phyloP scores from a whole-genome alignment of 2,888 invertebrate genomes.

The Brachyopa scutellaris region DNA sequence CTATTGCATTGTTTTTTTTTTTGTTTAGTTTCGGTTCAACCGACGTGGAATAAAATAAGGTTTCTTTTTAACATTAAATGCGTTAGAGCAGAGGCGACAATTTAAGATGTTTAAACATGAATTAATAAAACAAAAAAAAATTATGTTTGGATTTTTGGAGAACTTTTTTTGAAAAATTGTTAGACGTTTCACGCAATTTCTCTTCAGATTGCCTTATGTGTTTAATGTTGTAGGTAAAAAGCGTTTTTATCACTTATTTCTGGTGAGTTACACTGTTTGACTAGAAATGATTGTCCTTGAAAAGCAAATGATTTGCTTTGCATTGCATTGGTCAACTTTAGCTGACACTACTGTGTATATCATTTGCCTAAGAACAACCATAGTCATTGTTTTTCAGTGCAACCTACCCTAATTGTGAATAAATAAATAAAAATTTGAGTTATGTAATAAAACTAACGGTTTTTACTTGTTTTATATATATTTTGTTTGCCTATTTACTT shows the following conservation, averaged over 20 bases:
- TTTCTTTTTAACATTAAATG: no score
- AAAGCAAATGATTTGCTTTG: not conserved
- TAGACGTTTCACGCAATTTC: constrained; percentile 14
- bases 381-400: not conserved
- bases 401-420: constrained; percentile 11
- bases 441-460: constrained; percentile 22
- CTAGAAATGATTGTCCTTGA: not conserved
- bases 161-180: not conserved
- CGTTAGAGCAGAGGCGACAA: constrained; percentile 10
- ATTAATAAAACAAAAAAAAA: not conserved
- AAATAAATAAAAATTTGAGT: constrained; percentile 19
- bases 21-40: not conserved
- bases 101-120: no score
- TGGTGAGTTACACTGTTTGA: constrained; percentile 59
- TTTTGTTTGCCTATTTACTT: constrained; percentile 35
- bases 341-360: not conserved
- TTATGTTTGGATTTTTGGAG: not conserved
- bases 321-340: not conserved
- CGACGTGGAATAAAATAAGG: constrained; percentile 1
- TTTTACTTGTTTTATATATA: constrained; percentile 66
- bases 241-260: constrained; percentile 80
- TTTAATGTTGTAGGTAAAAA: constrained; percentile 73
- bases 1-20: constrained; percentile 73
- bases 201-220: constrained; percentile 9
- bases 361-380: not conserved